Base-by-base conservation (phyloP, 2,888 invertebrate genomes). In the Tipula lateralis region DNA sequence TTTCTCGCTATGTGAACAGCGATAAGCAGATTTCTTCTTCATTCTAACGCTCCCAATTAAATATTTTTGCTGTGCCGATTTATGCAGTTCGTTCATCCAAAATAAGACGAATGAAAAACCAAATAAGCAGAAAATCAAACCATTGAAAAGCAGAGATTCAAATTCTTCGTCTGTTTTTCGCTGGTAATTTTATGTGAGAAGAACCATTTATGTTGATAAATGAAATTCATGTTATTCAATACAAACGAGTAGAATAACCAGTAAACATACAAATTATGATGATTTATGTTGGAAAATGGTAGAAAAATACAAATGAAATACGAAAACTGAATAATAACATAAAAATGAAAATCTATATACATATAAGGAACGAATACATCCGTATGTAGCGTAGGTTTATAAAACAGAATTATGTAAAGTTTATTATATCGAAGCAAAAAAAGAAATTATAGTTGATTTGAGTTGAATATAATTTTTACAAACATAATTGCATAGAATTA, bases 161-260 rank as follows among this genome's bases (percentile, higher is more conserved):
- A 66, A 50, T 50, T 50, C 19, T 50, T 50, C 50, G 19, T 50
- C 16, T 36, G 12, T 36, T 5, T 50, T 66, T 66, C 7, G 7
- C 44, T 6, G 6, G 24, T 24, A 66, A 1, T 24, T 24, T 66
- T 66, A 9, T 66, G 66, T 24, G 66, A 66, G 24, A 24, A 1
- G 66, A 24, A 66, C 19, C 19, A 24, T 66, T 66, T 24, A 24
- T 66, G 6, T 66, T 66, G 66, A 66, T 66, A 66, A 66, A 66
- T 66, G 66, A 24, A 66, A 24, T 66, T 66, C 66, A 24, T 66
- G 66, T 66, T 66, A 66, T 66, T 66, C 66, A 24, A 24, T 24
- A 66, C 66, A 66, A n/a, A n/a, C n/a, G n/a, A n/a, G n/a, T 66
- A 66, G 24, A 66, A 66, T 66, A 66, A 66, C 66, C 66, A 66